Percentiles rank a stretch among this genome's conserved stretches.
These are phyloP conservation scores for Columbina picui DNA, from an alignment of 2,113 vertebrate species.

Conservation along the genomic window DNA sequence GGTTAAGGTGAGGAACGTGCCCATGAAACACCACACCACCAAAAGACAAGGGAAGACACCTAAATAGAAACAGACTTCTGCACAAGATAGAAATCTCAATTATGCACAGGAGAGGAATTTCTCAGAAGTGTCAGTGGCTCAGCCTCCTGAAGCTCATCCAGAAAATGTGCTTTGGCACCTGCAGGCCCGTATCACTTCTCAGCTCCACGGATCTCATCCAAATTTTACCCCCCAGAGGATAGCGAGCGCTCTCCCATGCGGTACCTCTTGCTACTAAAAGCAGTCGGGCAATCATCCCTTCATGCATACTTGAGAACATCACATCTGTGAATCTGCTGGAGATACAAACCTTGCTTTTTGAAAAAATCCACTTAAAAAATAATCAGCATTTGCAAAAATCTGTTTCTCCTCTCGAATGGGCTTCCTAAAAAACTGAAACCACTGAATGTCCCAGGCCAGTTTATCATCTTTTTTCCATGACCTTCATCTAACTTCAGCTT, in stretches of 20 bases:
- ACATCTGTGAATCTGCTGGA: not conserved
- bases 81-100: not conserved
- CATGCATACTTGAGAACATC: not conserved
- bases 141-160: not conserved
- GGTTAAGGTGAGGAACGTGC: rapidly evolving
- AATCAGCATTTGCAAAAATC: not conserved
- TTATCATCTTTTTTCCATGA: constrained; percentile 57
- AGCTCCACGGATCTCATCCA: not conserved
- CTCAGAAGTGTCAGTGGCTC: not conserved
- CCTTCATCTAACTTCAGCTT: constrained; percentile 67
- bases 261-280: not conserved
- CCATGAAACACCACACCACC: not conserved
- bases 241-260: not conserved
- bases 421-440: constrained; percentile 27
- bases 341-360: not conserved
- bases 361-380: not conserved
- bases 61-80: rapidly evolving
- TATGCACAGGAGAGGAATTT: not conserved
- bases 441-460: not conserved
- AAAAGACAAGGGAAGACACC: not conserved
- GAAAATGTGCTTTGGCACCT: constrained; percentile 14
- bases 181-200: not conserved
- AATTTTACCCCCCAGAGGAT: not conserved
- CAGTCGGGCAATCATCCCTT: not conserved
- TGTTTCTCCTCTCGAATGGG: not conserved